A percentile compares a stretch with the other conserved stretches of the same genome.
Evolutionary conservation across 2,797 vertebrate genomes (phyloP).

Genomic region (Enteromius afrohamiltoni): DNA sequence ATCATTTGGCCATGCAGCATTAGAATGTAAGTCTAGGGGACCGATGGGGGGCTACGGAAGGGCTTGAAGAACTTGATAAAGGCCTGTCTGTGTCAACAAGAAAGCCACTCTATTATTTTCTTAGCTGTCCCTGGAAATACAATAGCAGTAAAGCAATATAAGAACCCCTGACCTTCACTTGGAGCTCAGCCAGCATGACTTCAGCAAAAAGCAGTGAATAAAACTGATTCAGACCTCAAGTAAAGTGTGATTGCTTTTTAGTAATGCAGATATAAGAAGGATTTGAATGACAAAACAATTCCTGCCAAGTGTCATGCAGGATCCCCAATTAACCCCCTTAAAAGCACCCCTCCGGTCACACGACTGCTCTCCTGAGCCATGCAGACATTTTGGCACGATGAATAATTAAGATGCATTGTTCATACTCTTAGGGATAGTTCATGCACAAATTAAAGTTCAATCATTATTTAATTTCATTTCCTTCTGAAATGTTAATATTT

Average conservation of each 20-base stretch:
- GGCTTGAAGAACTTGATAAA: conserved; percentile 52
- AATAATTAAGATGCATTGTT: not conserved
- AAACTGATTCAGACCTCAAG: not conserved
- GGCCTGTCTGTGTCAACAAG: conserved; percentile 32
- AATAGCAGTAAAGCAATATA: conserved; percentile 35
- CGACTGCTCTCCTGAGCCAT: not conserved
- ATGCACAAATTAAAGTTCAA: not conserved
- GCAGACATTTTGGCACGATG: not conserved
- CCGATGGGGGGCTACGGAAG: conserved; percentile 19
- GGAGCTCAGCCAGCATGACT: conserved; percentile 28
- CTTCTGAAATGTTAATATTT: not conserved
- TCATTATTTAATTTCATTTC: not conserved
- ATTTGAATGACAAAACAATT: not conserved
- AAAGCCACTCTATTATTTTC: conserved; percentile 41
- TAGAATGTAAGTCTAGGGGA: conserved; percentile 69
- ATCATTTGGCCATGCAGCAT: conserved; percentile 77
- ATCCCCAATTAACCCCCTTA: not conserved
- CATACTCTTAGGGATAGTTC: not conserved
- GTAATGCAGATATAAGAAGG: conserved; percentile 10
- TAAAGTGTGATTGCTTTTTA: not conserved
- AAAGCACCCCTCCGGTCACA: not conserved
- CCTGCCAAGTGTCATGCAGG: not conserved
- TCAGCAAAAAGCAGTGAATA: conserved; percentile 11
- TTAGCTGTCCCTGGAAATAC: conserved; percentile 34
- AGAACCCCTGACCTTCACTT: conserved; percentile 3